Percentiles rank a stretch among this genome's conserved stretches.
These are phyloP conservation scores for Lithobates sylvaticus DNA, from an alignment of 2,797 vertebrate species.

Conservation along the genomic window DNA sequence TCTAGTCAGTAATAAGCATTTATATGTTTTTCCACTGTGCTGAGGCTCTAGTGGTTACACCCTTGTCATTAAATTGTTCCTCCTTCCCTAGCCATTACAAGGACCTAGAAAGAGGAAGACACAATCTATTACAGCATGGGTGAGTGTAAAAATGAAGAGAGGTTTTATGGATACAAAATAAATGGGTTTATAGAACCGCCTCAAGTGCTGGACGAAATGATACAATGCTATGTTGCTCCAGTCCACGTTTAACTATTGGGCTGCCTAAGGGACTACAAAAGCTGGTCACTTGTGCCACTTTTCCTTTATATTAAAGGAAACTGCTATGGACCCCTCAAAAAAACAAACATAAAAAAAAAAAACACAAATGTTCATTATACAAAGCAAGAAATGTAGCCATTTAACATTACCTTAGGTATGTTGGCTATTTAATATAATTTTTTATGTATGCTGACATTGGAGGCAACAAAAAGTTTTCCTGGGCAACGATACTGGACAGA, in stretches of 20 bases:
- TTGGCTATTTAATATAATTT: no score
- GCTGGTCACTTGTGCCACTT: neutral
- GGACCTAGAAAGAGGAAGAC: slow-evolving; percentile 40
- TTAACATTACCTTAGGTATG: no score
- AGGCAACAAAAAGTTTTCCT: no score
- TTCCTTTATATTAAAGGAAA: no score
- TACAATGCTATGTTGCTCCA: neutral
- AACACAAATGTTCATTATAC: no score
- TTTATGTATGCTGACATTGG: no score
- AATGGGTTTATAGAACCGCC: slow-evolving; percentile 9
- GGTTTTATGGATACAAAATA: slow-evolving; percentile 39
- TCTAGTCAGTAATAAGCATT: slow-evolving; percentile 49
- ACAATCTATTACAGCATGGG: slow-evolving; percentile 35
- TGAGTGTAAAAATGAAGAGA: slow-evolving; percentile 28
- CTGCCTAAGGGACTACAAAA: neutral
- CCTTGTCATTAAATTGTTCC: slow-evolving; percentile 54
- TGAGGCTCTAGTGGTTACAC: slow-evolving; percentile 44
- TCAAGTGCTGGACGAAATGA: neutral
- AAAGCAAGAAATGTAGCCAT: no score
- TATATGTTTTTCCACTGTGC: slow-evolving; percentile 37
- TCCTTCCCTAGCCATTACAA: slow-evolving; percentile 44
- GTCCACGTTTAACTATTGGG: neutral
- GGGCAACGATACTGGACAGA: no score
- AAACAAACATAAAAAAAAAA: no score
- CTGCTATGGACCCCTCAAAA: no score